Percentiles rank a stretch among this genome's conserved stretches.
Conservation (phyloP, 1,140 invertebrate species). For the Littorina saxatilis region DNA sequence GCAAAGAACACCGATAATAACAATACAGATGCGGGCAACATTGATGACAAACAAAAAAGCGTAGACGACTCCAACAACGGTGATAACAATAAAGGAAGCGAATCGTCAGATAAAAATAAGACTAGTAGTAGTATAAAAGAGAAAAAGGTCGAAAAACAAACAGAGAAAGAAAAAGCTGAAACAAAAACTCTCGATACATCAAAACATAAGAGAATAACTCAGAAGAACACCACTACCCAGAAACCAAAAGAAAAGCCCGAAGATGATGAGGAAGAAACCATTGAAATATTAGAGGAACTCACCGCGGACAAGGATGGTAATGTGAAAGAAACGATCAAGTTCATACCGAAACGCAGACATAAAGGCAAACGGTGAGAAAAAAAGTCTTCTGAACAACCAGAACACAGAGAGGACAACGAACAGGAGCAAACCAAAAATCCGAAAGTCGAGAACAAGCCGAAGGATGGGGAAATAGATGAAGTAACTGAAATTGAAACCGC, state of each 20-base stretch:
- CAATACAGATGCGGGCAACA: too few species aligned
- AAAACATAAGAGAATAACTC: too few species aligned
- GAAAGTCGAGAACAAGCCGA: background rate
- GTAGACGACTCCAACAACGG: too few species aligned
- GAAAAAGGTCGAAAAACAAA: background rate
- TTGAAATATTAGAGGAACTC: background rate
- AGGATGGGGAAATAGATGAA: too few species aligned
- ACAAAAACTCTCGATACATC: too few species aligned
- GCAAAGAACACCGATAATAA: too few species aligned
- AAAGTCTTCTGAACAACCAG: background rate
- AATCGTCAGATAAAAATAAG: too few species aligned
- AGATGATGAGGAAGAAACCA: background rate
- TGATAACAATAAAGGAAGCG: too few species aligned
- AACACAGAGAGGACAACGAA: background rate
- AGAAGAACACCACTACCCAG: background rate
- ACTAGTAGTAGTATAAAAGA: too few species aligned
- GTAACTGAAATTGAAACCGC: too few species aligned
- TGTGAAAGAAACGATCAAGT: background rate
- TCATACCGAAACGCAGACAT: background rate
- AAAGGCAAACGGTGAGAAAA: background rate
- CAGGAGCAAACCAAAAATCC: background rate
- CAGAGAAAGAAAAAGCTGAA: background rate
- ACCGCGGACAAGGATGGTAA: background rate
- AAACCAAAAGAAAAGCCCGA: background rate
- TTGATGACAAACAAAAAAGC: too few species aligned